phyloP scores from a whole-genome alignment of 2,888 invertebrate species.

The Myathropa florea region DNA sequence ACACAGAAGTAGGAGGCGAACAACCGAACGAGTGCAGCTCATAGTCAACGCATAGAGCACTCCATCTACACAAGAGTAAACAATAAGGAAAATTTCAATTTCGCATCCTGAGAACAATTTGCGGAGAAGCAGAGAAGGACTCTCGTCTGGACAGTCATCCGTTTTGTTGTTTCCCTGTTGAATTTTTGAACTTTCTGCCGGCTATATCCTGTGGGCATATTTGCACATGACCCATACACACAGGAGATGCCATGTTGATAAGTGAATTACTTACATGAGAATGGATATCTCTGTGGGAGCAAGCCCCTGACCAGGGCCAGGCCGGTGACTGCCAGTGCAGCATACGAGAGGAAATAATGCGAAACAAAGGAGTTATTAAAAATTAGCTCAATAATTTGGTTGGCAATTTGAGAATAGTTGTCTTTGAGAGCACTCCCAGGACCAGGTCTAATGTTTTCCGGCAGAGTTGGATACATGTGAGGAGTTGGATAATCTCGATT shows the following conservation, averaged over 20 bases:
- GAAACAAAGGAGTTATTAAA: slow-evolving; percentile 57
- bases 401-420: slow-evolving; percentile 9
- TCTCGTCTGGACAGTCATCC: background rate
- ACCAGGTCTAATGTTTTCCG: background rate
- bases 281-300: slow-evolving; percentile 17
- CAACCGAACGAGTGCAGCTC: too few relatives aligned
- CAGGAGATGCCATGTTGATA: slow-evolving; percentile 32
- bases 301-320: too few relatives aligned
- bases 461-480: slow-evolving; percentile 9
- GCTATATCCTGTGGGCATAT: slow-evolving; percentile 27
- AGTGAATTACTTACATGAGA: slow-evolving; percentile 50
- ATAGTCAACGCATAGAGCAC: background rate
- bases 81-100: slow-evolving; percentile 40
- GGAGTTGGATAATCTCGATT: slow-evolving; percentile 27
- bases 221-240: slow-evolving; percentile 31
- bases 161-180: slow-evolving; percentile 31
- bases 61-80: slow-evolving; percentile 1
- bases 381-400: slow-evolving; percentile 42
- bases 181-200: slow-evolving; percentile 49
- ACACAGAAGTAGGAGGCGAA: too few relatives aligned
- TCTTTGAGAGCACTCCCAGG: background rate
- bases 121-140: background rate
- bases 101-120: slow-evolving; percentile 29
- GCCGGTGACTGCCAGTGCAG: background rate
- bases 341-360: slow-evolving; percentile 20